Base-by-base conservation (phyloP, 2,797 vertebrate species). In the Megaceryle alcyon region DNA sequence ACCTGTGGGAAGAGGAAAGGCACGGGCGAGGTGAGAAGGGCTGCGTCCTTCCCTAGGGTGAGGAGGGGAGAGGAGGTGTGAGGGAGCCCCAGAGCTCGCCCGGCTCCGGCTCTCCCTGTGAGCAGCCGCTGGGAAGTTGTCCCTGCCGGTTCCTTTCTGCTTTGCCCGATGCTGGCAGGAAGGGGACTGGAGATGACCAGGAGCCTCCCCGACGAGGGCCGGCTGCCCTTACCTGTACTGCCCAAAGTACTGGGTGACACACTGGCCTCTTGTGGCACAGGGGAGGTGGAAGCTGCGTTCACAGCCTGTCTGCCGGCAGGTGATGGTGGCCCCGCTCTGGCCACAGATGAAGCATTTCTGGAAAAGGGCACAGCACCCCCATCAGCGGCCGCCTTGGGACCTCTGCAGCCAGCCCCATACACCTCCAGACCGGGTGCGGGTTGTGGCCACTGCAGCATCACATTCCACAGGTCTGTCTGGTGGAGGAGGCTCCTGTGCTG, bases 331-430 rank as follows among this genome's bases (percentile, higher is more conserved):
- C 72, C 72, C 43, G 2, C 28, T 76, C 44, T 25, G 3, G 11
- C 35, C 28, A 31, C 56, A 76, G 56, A 60, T 25, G 12, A 33
- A 35, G 64, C 65, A 68, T 12, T 26, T 11, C 65, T 68, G 65
- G 16, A 68, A 68, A 49, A 51, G 65, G 13, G 44, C 44, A 35
- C 23, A 49, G 44, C 65, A 35, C 12, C 23, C 22, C 65, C 22
- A 10, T 49, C n/a, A 26, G 65, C 12, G 6, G 65, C 65, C 20
- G 44, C 44, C 44, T 49, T 25, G 6, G 16, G n/a, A 49, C 19
- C 21, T 35, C 9, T 7, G 2, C 39, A 70, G 21, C 3, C 0
- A 46, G 0, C 3, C 10, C 8, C 14, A 39, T 12, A 51, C 49
- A 51, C 25, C 8, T 26, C 49, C 19, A 26, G 37, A 26, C 59